phyloP scores from a whole-genome alignment of 2,113 vertebrate species.

The Prietella phreatophila region DNA sequence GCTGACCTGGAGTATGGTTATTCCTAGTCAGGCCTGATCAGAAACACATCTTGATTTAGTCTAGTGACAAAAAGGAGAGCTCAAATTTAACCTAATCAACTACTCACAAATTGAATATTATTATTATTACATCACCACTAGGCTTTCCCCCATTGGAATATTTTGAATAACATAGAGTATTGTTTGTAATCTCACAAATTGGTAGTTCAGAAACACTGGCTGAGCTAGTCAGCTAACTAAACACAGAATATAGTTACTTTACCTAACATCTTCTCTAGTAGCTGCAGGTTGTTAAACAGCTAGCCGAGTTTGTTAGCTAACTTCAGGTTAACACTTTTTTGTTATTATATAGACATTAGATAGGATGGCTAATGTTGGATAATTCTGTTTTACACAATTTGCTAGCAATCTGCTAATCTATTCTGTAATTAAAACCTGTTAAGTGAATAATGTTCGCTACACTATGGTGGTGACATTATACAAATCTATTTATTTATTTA shows the following conservation, averaged over 20 bases:
- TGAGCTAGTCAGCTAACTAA: background rate
- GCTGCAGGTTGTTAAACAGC: too few species aligned
- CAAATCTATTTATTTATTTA: too few species aligned
- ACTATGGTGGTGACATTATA: background rate
- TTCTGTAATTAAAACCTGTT: background rate
- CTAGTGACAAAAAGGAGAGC: background rate
- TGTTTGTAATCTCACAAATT: background rate
- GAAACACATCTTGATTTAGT: background rate
- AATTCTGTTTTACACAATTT: constrained; percentile 4
- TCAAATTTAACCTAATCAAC: background rate
- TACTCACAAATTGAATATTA: background rate
- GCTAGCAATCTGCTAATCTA: background rate
- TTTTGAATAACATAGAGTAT: background rate
- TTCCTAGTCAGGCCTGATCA: background rate
- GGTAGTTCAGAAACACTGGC: background rate
- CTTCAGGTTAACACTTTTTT: background rate
- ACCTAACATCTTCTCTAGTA: background rate
- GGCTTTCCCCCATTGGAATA: background rate
- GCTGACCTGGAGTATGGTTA: background rate
- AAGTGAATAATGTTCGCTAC: background rate
- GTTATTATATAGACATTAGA: background rate
- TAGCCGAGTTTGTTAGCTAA: background rate
- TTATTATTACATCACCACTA: background rate
- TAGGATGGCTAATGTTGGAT: background rate
- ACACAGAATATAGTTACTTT: background rate